Evolutionary conservation across 2,113 vertebrate species (phyloP), one percentile per base, ranked within the genome.

Genomic region (Tretioscincus oriximinensis): DNA sequence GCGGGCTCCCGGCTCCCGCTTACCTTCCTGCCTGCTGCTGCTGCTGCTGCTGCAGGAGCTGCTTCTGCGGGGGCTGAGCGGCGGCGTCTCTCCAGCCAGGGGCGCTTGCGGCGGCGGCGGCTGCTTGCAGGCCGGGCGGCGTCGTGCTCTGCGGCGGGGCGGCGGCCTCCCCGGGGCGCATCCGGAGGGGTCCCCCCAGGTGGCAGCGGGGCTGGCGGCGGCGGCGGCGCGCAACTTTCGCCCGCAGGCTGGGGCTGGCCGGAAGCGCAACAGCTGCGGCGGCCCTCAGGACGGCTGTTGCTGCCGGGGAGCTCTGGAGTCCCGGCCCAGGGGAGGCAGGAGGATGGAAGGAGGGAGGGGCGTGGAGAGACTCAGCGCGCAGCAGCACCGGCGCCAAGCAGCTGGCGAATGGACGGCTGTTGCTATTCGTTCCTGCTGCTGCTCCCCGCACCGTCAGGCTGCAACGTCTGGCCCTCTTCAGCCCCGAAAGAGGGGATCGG

Each of bases 81-180:
- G 26, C 11, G 63, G 31, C 31, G 80, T 47, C 72, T 58, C 54
- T 58, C 80, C 73, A 7, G 35, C 20, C 9, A 26, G 63, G 71
- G 41, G 79, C 61, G 41, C 66, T 41, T 41, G 35, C 73, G 2
- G 35, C 20, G 5, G 20, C 47, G 63, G 41, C 71, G 28, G 41
- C 66, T 26, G 61, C 70, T 35, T 61, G 45, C 18, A 26, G 71
- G 45, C 64, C 64, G 64, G 76, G 64, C 64, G 64, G 20, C 31
- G 76, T 47, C 24, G 35, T 41, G 35, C 35, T 41, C 35, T 41
- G 35, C 35, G 45, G 76, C 76, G 47, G 51, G 28, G 66, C 31
- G 67, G 67, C 86, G 84, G 86, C 84, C 71, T 88, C 84, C 82
- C 81, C 80, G 26, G 73, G 61, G 80, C 80, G 80, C 80, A 81